Conservation (phyloP, 2,113 vertebrate genomes). For the Motacilla tschutschensis region DNA sequence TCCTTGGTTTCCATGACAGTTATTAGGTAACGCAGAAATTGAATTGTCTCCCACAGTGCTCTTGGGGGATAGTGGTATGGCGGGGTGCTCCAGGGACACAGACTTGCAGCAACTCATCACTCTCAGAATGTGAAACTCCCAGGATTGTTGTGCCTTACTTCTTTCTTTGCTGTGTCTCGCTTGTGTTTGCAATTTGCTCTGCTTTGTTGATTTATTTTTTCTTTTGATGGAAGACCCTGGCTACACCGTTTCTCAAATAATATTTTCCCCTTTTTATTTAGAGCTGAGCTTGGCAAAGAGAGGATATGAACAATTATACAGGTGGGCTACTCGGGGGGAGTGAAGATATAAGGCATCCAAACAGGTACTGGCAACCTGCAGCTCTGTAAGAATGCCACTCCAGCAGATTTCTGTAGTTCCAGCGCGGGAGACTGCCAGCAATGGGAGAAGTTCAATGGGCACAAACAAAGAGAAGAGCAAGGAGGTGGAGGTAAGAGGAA, state of each 20-base stretch:
- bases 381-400: slow-evolving; percentile 83
- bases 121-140: slow-evolving; percentile 29
- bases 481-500: slow-evolving; percentile 83
- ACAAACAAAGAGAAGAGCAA: slow-evolving; percentile 87
- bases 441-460: slow-evolving; percentile 79
- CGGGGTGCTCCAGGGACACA: slow-evolving; percentile 44
- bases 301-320: slow-evolving; percentile 78
- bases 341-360: slow-evolving; percentile 70
- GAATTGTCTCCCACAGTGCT: slow-evolving; percentile 73
- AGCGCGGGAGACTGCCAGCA: slow-evolving; percentile 75
- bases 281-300: slow-evolving; percentile 71
- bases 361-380: slow-evolving; percentile 69
- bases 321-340: slow-evolving; percentile 72
- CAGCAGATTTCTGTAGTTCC: slow-evolving; percentile 92
- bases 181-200: background rate
- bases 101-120: slow-evolving; percentile 53
- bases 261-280: slow-evolving; percentile 70
- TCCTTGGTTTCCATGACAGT: slow-evolving; percentile 79
- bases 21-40: slow-evolving; percentile 77
- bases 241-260: slow-evolving; percentile 60
- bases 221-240: slow-evolving; percentile 26
- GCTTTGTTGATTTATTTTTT: slow-evolving; percentile 1
- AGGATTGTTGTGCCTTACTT: slow-evolving; percentile 33
- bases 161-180: background rate
- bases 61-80: slow-evolving; percentile 19